Base-by-base conservation (phyloP, 1,140 invertebrate species). In the Probaryconus sp. region DNA sequence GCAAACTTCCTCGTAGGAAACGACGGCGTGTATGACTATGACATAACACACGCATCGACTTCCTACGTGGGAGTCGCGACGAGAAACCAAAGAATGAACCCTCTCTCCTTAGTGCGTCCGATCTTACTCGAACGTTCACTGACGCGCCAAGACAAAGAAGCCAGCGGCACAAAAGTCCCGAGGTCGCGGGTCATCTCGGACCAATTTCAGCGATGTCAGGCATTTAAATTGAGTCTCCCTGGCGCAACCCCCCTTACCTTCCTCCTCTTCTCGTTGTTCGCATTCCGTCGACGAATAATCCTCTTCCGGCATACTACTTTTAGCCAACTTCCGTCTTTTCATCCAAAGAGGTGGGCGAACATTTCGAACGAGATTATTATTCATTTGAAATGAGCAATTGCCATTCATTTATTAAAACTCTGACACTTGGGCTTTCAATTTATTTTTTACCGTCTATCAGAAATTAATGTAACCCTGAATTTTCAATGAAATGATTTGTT, bases 201-300 rank as follows among this genome's bases (percentile, higher is more conserved):
- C 67, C 77, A 80, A 82, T 82, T 81, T 77, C 74, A 81, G 38
- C 79, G 56, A 81, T 77, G 79, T 56, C 75, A 73, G 45, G 70
- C 71, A 81, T 81, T 81, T 80, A 81, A 82, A 80, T 79, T 70
- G 78, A 78, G 69, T 60, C 65, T 24, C 65, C n/a, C 28, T 67
- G 71, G 74, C 61, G 58, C 72, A 38, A 58, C 35, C 51, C 26
- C 33, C 30, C 30, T n/a, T n/a, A 26, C 20, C 20, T 18, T 4
- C n/a, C 30, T 5, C 47, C 16, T 51, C 61, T 60, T 37, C 33
- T 16, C 40, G 21, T n/a, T 10, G 58, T 16, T 74, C 67, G 58
- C 74, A 72, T 79, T 76, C 72, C 72, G 40, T 11, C 38, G 60
- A 24, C 45, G 14, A 58, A 48, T 37, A 61, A 65, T 21, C 38